Conservation (phyloP, 2,888 invertebrate species). For the Agrotis exclamationis region DNA sequence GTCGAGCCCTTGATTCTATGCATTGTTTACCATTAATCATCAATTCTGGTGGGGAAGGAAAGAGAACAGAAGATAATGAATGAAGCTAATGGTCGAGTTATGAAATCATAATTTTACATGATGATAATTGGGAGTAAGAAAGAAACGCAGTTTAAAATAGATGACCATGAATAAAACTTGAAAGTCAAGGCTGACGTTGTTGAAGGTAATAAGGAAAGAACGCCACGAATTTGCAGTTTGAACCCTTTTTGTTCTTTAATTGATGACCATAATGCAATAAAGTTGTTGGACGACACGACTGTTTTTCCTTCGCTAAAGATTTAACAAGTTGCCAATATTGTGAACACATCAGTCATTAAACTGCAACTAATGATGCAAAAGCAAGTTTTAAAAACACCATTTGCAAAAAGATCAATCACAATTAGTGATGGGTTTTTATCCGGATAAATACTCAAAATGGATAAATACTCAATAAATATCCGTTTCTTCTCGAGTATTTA, state of each 20-base stretch:
- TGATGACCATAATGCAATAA: conserved; percentile 8
- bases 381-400: not conserved
- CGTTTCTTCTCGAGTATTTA: no score
- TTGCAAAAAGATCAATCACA: not conserved
- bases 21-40: conserved; percentile 28
- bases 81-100: not conserved
- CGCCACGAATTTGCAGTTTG: not conserved
- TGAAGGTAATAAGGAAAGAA: conserved; percentile 11
- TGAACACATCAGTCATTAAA: not conserved
- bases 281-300: not conserved
- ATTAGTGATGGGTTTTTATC: no score
- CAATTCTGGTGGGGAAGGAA: conserved; percentile 14
- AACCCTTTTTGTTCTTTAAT: not conserved
- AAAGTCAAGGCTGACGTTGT: not conserved
- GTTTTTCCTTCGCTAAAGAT: conserved; percentile 21
- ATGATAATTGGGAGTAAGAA: not conserved
- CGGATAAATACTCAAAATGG: no score
- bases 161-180: not conserved
- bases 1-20: conserved; percentile 22
- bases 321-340: conserved; percentile 9
- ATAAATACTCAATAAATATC: no score
- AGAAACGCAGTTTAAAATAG: not conserved
- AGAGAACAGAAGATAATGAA: conserved; percentile 9
- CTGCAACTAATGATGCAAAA: conserved; percentile 2
- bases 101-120: not conserved